Evolutionary conservation across 35 echinoderm and acorn worm species (phyloP).

Genomic region (Holothuria glaberrima): DNA sequence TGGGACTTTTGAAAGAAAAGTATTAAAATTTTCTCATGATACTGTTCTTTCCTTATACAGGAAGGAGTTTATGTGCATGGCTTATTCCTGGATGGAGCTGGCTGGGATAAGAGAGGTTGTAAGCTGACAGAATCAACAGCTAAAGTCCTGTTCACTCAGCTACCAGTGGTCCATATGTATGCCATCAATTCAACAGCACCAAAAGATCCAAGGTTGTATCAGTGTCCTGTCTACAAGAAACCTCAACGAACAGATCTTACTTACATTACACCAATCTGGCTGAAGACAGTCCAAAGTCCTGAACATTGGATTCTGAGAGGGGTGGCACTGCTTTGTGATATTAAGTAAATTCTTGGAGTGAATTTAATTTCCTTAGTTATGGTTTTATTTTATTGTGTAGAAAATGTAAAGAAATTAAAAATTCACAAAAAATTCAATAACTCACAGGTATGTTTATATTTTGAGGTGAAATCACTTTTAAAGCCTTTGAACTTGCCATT

Average conservation of each 20-base stretch:
- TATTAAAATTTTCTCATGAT: not conserved
- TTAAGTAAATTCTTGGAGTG: slow-evolving; percentile 62
- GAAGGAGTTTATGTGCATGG: slow-evolving; percentile 98
- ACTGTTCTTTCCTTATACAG: slow-evolving; percentile 31
- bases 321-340: slow-evolving; percentile 95
- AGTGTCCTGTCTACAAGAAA: slow-evolving; percentile 76
- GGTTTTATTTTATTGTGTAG: not conserved
- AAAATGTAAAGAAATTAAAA: too few relatives aligned
- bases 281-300: slow-evolving; percentile 88
- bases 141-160: slow-evolving; percentile 86
- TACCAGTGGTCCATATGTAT: slow-evolving; percentile 97
- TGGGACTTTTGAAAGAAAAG: too few relatives aligned
- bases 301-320: slow-evolving; percentile 98
- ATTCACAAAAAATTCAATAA: too few relatives aligned
- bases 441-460: too few relatives aligned
- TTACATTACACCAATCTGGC: slow-evolving; percentile 81
- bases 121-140: slow-evolving; percentile 88
- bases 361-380: not conserved
- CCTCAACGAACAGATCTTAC: slow-evolving; percentile 79
- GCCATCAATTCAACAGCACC: slow-evolving; percentile 98
- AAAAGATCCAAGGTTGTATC: slow-evolving; percentile 79
- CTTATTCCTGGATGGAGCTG: slow-evolving; percentile 88
- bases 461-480: too few relatives aligned
- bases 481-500: too few relatives aligned
- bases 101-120: slow-evolving; percentile 85